Percentiles rank a stretch among this genome's conserved stretches.
These are phyloP conservation scores for Dicycla oo DNA, from an alignment of 2,888 invertebrate genomes.

Conservation along the genomic window DNA sequence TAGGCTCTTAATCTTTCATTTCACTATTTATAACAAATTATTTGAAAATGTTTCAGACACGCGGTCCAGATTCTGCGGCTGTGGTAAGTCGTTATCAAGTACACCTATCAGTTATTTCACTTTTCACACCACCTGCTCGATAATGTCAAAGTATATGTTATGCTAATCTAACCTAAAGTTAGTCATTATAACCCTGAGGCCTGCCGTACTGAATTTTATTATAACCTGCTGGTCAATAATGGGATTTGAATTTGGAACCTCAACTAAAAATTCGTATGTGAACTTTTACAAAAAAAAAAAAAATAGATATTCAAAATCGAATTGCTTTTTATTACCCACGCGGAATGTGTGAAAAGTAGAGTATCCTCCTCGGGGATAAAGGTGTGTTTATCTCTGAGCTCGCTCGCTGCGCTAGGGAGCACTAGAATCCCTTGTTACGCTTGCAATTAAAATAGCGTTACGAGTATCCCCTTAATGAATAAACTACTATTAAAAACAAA, in stretches of 20 bases:
- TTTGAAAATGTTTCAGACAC: constrained; percentile 19
- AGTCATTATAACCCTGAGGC: background rate
- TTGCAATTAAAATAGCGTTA: too few species aligned
- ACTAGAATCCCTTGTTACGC: too few species aligned
- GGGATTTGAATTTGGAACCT: background rate
- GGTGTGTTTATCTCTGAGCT: too few species aligned
- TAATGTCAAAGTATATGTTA: too few species aligned
- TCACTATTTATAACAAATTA: background rate
- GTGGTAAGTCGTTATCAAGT: constrained; percentile 16
- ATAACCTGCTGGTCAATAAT: background rate
- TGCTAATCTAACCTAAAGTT: background rate
- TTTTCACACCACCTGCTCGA: background rate
- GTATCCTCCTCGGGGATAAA: too few species aligned
- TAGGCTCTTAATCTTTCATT: background rate
- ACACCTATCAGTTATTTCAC: background rate
- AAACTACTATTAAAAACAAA: too few species aligned
- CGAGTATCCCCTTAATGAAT: too few species aligned
- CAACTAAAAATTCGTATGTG: too few species aligned
- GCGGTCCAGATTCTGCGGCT: constrained; percentile 33
- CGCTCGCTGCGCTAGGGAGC: too few species aligned
- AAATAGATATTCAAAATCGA: background rate
- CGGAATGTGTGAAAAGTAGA: too few species aligned
- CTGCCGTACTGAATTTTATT: background rate
- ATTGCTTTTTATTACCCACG: too few species aligned
- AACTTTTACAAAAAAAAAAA: background rate